Evolutionary conservation across 1,140 invertebrate genomes (phyloP).

Genomic region (Antheraea mylitta): DNA sequence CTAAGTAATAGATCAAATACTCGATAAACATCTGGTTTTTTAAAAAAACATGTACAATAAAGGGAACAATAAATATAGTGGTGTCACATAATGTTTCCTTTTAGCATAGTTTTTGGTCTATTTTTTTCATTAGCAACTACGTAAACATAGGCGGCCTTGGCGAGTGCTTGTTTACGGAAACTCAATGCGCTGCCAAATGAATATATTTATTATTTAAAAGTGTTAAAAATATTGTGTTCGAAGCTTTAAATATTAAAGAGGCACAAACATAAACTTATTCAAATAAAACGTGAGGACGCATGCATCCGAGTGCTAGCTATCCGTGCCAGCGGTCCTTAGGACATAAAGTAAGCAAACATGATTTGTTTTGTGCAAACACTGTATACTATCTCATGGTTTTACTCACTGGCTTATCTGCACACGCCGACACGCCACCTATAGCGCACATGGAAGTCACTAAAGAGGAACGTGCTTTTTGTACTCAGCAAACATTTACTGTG

Average conservation of each 20-base stretch:
- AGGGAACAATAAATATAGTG: constrained; percentile 8
- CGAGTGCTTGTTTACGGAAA: constrained; percentile 61
- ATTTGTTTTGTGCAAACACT: constrained; percentile 68
- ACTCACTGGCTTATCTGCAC: constrained; percentile 45
- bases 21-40: constrained; percentile 2
- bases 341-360: constrained; percentile 62
- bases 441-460: constrained; percentile 42
- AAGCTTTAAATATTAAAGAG: neutral
- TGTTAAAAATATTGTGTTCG: neutral
- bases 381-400: constrained; percentile 52
- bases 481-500: constrained; percentile 61
- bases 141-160: constrained; percentile 63
- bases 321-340: constrained; percentile 47
- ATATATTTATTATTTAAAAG: constrained; percentile 18
- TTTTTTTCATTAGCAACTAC: neutral
- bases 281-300: constrained; percentile 65
- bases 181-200: constrained; percentile 52
- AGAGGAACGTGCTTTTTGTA: constrained; percentile 49
- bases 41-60: constrained; percentile 10
- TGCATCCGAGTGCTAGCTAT: constrained; percentile 42
- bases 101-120: constrained; percentile 8
- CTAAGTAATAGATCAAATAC: neutral
- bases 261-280: constrained; percentile 41
- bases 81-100: constrained; percentile 10
- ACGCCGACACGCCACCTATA: constrained; percentile 41